Conservation (phyloP, 64 coral and sea anemone species). For the Hydrozoanthus tunicans region DNA sequence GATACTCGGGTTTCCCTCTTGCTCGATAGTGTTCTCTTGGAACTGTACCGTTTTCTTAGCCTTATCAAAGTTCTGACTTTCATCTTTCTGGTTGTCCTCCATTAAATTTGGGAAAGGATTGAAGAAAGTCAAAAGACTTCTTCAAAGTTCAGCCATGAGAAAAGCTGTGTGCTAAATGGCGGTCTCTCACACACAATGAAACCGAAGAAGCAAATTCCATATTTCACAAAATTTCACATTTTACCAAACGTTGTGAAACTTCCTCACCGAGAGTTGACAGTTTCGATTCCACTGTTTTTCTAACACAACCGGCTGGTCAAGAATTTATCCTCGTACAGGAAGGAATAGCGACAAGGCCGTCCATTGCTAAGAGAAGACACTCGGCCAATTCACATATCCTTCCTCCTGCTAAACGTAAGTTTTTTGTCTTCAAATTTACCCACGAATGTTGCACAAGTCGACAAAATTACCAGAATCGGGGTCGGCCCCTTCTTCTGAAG, state of each 20-base stretch:
- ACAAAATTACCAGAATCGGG: conserved; percentile 30
- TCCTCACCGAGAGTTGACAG: conserved; percentile 41
- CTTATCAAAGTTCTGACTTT: conserved; percentile 16
- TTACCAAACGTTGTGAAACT: conserved; percentile 36
- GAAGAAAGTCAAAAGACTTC: conserved; percentile 58
- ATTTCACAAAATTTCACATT: conserved; percentile 51
- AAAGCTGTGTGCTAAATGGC: conserved; percentile 28
- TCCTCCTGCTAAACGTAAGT: conserved; percentile 18
- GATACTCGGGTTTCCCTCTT: conserved; percentile 52
- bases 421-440: conserved; percentile 34
- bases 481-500: conserved; percentile 52
- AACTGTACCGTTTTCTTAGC: conserved; percentile 53
- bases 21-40: conserved; percentile 63
- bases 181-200: conserved; percentile 46
- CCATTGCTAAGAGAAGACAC: conserved; percentile 92
- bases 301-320: conserved; percentile 9
- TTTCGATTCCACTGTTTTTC: conserved; percentile 26
- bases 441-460: conserved; percentile 1
- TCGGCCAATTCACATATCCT: conserved; percentile 80
- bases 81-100: conserved; percentile 48
- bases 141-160: conserved; percentile 38
- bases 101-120: conserved; percentile 41
- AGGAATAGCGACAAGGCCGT: conserved; percentile 88
- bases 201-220: conserved; percentile 62
- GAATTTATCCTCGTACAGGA: conserved; percentile 51